phyloP scores from a whole-genome alignment of 23 tunicate species.

The Styela plicata region DNA sequence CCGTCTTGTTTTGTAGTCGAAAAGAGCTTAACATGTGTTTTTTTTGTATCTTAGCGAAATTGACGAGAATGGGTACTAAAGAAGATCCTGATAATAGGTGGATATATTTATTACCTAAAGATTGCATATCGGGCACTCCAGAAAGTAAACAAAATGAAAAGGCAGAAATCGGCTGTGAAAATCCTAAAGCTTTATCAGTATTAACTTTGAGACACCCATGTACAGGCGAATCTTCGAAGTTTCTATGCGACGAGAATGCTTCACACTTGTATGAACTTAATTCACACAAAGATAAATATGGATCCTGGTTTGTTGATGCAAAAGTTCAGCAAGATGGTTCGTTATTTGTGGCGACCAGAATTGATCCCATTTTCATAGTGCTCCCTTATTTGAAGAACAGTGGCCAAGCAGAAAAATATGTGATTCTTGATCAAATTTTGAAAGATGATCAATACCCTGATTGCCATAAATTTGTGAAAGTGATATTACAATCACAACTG shows the following conservation, averaged over 20 bases:
- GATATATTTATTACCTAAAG: neutral
- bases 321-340: constrained; percentile 69
- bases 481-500: constrained; percentile 13
- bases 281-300: constrained; percentile 37
- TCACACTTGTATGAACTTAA: constrained; percentile 46
- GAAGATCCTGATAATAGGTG: neutral
- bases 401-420: constrained; percentile 45
- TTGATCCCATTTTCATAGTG: constrained; percentile 64
- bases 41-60: no score
- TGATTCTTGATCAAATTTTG: constrained; percentile 57
- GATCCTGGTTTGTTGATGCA: constrained; percentile 63
- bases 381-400: constrained; percentile 22
- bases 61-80: neutral
- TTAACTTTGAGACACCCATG: constrained; percentile 61
- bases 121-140: neutral
- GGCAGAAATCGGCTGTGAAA: neutral
- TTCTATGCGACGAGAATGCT: constrained; percentile 13
- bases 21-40: no score
- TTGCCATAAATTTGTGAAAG: constrained; percentile 11
- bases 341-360: constrained; percentile 40
- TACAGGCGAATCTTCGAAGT: constrained; percentile 35
- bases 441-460: constrained; percentile 6
- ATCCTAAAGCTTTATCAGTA: neutral
- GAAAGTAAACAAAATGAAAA: neutral
- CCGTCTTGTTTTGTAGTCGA: no score